Conservation (phyloP, 1,140 invertebrate species). For the Plutomurus gul region DNA sequence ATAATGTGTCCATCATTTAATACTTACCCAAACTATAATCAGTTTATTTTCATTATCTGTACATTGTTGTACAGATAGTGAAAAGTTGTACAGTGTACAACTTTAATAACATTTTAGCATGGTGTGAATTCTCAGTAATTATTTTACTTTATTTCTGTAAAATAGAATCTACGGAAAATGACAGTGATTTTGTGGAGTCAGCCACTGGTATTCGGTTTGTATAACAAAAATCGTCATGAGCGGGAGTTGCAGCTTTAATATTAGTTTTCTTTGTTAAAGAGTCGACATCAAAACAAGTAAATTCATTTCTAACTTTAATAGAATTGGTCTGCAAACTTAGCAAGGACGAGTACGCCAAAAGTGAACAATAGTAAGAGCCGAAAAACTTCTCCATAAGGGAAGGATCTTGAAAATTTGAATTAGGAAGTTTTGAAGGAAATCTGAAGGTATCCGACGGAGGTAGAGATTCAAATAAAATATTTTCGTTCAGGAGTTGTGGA, state of each 20-base stretch:
- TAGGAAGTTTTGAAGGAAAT: too few species aligned
- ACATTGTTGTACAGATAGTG: background rate
- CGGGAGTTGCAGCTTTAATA: background rate
- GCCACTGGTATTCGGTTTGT: background rate
- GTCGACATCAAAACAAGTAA: background rate
- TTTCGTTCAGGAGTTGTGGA: constrained; percentile 34
- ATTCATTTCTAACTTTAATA: background rate
- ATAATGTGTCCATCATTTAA: background rate
- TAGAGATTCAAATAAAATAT: background rate
- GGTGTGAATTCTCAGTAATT: background rate
- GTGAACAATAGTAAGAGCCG: background rate
- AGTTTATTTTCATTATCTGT: background rate
- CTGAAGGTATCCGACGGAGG: too few species aligned
- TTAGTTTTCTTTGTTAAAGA: background rate
- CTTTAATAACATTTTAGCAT: background rate
- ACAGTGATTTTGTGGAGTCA: background rate
- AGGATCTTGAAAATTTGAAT: too few species aligned
- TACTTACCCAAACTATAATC: background rate
- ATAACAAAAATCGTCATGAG: background rate
- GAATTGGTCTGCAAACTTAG: background rate
- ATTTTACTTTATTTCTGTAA: background rate
- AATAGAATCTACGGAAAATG: background rate
- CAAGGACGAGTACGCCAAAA: background rate
- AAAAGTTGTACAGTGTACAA: background rate
- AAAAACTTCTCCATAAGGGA: too few species aligned